Conservation (phyloP, 2,888 invertebrate species). For the Yponomeuta malinellus region DNA sequence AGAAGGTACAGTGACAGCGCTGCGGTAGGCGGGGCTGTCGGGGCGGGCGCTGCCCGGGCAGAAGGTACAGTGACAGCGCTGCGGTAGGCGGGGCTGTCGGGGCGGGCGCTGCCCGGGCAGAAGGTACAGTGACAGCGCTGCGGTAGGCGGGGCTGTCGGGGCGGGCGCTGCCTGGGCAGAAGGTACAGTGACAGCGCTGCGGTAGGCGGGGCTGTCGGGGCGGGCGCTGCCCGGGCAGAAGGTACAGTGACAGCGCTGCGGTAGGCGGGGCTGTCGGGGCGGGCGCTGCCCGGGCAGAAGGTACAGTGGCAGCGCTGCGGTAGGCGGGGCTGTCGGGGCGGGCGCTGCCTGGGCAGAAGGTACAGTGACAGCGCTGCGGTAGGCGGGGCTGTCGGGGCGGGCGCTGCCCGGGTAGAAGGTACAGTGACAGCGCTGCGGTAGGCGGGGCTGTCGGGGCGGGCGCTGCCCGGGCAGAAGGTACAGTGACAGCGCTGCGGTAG, state of each 20-base stretch:
- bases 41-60: not conserved
- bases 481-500: no score
- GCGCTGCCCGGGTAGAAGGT: no score
- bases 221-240: constrained; percentile 98
- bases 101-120: constrained; percentile 90
- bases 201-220: constrained; percentile 79
- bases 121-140: constrained; percentile 30
- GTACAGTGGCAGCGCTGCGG: no score
- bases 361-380: no score
- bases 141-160: no score
- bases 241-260: constrained; percentile 57
- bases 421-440: no score
- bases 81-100: constrained; percentile 59
- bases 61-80: constrained; percentile 78
- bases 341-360: no score
- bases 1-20: not conserved
- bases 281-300: constrained; percentile 88
- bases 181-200: constrained; percentile 70
- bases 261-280: constrained; percentile 30
- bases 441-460: no score
- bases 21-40: not conserved
- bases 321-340: constrained; percentile 83
- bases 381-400: no score
- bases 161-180: constrained; percentile 96
- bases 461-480: no score